These are phyloP conservation scores for Threskiornis aethiopicus DNA, from an alignment of 2,797 vertebrate genomes.

Conservation along the genomic window DNA sequence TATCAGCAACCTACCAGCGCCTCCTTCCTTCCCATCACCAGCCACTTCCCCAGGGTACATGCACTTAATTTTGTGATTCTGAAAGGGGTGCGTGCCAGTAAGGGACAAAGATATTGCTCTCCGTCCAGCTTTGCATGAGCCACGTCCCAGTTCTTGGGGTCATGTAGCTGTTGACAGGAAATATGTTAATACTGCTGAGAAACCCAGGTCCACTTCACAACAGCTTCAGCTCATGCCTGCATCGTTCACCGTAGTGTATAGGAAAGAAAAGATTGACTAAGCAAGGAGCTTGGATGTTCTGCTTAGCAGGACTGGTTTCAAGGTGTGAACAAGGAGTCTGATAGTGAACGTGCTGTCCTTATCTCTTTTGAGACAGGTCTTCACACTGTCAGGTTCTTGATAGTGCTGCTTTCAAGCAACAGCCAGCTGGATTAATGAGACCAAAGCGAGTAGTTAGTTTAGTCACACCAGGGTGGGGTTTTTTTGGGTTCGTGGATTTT, in stretches of 20 bases:
- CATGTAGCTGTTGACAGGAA: accelerated
- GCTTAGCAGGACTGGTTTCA: background rate
- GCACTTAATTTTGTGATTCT: background rate
- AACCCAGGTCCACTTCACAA: background rate
- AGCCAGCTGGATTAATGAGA: background rate
- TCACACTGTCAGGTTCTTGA: background rate
- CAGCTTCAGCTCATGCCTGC: background rate
- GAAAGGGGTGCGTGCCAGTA: accelerated
- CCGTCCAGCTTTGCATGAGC: background rate
- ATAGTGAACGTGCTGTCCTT: accelerated
- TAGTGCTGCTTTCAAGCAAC: background rate
- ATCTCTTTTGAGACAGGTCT: background rate
- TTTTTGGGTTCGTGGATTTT: background rate
- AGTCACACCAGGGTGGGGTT: accelerated
- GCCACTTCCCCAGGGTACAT: background rate
- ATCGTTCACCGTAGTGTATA: accelerated
- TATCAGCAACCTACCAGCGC: background rate
- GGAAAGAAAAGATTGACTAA: background rate
- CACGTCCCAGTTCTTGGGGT: background rate
- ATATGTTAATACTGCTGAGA: background rate
- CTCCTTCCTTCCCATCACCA: background rate
- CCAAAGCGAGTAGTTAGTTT: background rate
- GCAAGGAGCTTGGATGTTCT: background rate
- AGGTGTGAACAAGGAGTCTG: background rate
- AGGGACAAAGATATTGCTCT: background rate